Evolutionary conservation across 2,888 invertebrate genomes (phyloP).

Genomic region (Dynastes grantii): DNA sequence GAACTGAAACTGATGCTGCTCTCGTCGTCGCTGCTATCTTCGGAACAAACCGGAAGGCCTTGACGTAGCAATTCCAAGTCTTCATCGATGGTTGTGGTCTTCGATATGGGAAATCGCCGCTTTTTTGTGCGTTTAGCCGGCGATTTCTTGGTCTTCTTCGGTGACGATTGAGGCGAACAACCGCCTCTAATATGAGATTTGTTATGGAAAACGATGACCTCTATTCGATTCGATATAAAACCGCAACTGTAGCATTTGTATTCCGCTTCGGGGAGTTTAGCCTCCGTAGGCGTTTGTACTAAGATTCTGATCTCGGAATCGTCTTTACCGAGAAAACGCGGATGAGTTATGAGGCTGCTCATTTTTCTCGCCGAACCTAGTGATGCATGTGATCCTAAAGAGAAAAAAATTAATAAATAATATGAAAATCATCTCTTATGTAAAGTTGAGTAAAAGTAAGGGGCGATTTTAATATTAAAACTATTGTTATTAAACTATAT

Average conservation of each 20-base stretch:
- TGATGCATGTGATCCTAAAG: conserved; percentile 49
- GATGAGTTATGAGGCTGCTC: conserved; percentile 69
- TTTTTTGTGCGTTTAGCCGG: conserved; percentile 56
- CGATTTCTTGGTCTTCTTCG: conserved; percentile 60
- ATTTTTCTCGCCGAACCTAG: conserved; percentile 55
- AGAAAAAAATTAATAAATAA: conserved; percentile 15
- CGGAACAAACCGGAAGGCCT: conserved; percentile 57
- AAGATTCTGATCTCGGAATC: conserved; percentile 78
- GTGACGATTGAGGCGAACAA: conserved; percentile 53
- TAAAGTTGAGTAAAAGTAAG: too few species aligned
- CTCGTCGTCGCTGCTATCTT: conserved; percentile 54
- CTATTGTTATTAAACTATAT: too few species aligned
- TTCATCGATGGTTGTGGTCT: conserved; percentile 61
- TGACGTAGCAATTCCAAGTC: conserved; percentile 60
- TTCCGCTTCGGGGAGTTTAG: conserved; percentile 51
- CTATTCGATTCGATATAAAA: conserved; percentile 80
- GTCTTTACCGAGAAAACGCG: conserved; percentile 70
- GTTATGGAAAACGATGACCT: conserved; percentile 82
- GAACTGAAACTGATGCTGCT: conserved; percentile 1
- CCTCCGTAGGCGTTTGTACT: conserved; percentile 72
- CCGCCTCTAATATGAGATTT: conserved; percentile 78
- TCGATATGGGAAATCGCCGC: conserved; percentile 54
- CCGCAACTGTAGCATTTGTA: conserved; percentile 60
- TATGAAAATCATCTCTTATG: too few species aligned
- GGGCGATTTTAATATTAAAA: too few species aligned